A percentile compares a stretch with the other conserved stretches of the same genome.
Conservation (phyloP, 1,140 invertebrate species). For the Rhopalosiphum padi region DNA sequence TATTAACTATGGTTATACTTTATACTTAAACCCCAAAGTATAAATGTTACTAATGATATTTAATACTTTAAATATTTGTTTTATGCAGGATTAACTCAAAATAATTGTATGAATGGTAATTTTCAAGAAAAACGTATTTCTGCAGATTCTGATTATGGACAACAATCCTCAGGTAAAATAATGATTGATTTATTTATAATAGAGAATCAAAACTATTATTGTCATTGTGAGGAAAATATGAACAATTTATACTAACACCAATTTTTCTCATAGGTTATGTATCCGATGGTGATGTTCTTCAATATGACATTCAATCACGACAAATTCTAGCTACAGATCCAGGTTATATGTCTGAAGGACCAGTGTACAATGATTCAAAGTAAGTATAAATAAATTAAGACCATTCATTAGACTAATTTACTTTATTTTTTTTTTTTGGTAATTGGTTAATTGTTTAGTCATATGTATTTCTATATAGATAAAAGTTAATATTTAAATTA, state of each 20-base stretch:
- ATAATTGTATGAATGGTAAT: constrained; percentile 40
- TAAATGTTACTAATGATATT: not conserved
- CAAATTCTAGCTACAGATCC: constrained; percentile 50
- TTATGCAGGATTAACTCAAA: constrained; percentile 21
- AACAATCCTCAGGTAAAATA: constrained; percentile 44
- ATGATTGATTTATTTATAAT: constrained; percentile 30
- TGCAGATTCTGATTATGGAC: constrained; percentile 47
- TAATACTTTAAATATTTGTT: not conserved
- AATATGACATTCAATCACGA: constrained; percentile 61
- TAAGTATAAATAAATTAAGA: not conserved
- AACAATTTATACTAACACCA: constrained; percentile 3
- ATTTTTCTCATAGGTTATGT: constrained; percentile 70
- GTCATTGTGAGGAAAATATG: constrained; percentile 17
- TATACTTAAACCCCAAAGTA: not conserved
- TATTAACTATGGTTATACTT: not conserved
- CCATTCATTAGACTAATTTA: not conserved
- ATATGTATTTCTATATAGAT: not conserved
- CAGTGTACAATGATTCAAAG: constrained; percentile 51
- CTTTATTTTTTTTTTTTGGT: not conserved
- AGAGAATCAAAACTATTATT: not conserved
- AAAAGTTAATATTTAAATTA: not conserved
- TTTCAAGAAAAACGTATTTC: constrained; percentile 57
- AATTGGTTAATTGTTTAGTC: not conserved
- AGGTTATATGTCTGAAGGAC: constrained; percentile 59
- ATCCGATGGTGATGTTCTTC: constrained; percentile 76